A percentile compares a stretch with the other conserved stretches of the same genome.
These are phyloP conservation scores for Gambelia wislizenii DNA, from an alignment of 2,797 vertebrate genomes.

Conservation along the genomic window DNA sequence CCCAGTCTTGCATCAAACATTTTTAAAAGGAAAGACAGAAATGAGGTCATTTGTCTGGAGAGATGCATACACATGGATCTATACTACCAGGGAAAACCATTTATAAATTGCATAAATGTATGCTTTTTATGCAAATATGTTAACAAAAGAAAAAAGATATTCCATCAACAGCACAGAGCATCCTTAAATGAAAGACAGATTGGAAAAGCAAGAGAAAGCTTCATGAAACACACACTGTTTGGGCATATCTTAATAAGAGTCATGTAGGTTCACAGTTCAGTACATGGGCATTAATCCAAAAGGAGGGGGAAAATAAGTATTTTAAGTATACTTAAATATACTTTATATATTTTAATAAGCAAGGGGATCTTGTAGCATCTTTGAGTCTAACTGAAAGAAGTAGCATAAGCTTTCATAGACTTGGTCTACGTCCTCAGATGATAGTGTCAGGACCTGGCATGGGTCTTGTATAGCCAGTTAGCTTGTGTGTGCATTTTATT, in stretches of 20 bases:
- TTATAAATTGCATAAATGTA: neutral
- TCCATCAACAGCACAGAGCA: neutral
- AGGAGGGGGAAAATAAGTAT: neutral
- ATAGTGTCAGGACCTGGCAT: no score
- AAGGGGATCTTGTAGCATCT: no score
- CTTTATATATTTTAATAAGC: neutral
- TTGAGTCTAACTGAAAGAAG: no score
- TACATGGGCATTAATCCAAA: neutral
- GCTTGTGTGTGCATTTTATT: no score
- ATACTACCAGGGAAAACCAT: neutral
- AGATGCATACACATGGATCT: conserved; percentile 46
- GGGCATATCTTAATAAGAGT: neutral
- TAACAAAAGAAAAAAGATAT: neutral
- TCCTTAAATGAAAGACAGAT: conserved; percentile 28
- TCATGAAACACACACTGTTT: conserved; percentile 2
- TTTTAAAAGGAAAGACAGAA: conserved; percentile 56
- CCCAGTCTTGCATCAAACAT: conserved; percentile 88
- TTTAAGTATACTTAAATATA: neutral
- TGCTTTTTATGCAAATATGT: conserved; percentile 21
- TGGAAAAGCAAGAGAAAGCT: conserved; percentile 40
- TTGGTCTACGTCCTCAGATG: no score
- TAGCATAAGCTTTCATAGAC: no score
- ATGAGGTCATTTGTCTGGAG: conserved; percentile 46
- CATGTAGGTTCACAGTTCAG: neutral
- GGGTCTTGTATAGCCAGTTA: no score